These are phyloP conservation scores for Anthrax anthrax DNA, from an alignment of 2,888 invertebrate genomes.

Conservation along the genomic window DNA sequence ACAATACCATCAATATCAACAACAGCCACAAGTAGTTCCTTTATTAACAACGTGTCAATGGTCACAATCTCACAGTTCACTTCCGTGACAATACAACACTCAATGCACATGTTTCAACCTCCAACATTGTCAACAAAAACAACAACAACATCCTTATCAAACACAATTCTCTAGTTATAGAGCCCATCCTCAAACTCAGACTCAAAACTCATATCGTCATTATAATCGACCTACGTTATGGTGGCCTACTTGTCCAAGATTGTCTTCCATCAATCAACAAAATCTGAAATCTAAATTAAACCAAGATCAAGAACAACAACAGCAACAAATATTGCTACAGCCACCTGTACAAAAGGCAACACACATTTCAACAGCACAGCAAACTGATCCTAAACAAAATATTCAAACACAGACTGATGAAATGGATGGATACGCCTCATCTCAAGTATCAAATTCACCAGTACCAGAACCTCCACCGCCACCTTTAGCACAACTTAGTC, in stretches of 20 bases:
- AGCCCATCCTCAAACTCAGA: no score
- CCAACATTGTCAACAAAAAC: neutral
- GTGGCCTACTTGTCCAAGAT: slow-evolving; percentile 33
- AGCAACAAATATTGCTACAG: slow-evolving; percentile 14
- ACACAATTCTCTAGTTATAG: neutral
- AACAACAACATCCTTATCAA: neutral
- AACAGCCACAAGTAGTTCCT: neutral
- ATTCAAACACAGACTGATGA: slow-evolving; percentile 12
- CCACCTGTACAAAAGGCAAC: neutral
- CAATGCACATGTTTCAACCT: slow-evolving; percentile 2
- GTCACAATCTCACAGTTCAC: neutral
- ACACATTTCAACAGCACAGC: slow-evolving; percentile 9
- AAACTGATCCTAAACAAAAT: slow-evolving; percentile 10
- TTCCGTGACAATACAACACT: slow-evolving; percentile 6
- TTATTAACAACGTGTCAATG: slow-evolving; percentile 1
- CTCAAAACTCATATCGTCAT: slow-evolving; percentile 22
- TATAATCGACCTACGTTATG: slow-evolving; percentile 31
- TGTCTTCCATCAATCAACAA: slow-evolving; percentile 21
- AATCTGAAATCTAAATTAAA: neutral
- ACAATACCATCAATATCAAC: neutral
- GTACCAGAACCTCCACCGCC: slow-evolving; percentile 15
- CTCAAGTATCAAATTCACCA: slow-evolving; percentile 12
- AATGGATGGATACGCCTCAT: slow-evolving; percentile 12
- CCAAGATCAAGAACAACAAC: slow-evolving; percentile 11
- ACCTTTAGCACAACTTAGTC: slow-evolving; percentile 7